Evolutionary conservation across 2,797 vertebrate genomes (phyloP), one percentile per base, ranked within the genome.

Genomic region (Falco columbarius): DNA sequence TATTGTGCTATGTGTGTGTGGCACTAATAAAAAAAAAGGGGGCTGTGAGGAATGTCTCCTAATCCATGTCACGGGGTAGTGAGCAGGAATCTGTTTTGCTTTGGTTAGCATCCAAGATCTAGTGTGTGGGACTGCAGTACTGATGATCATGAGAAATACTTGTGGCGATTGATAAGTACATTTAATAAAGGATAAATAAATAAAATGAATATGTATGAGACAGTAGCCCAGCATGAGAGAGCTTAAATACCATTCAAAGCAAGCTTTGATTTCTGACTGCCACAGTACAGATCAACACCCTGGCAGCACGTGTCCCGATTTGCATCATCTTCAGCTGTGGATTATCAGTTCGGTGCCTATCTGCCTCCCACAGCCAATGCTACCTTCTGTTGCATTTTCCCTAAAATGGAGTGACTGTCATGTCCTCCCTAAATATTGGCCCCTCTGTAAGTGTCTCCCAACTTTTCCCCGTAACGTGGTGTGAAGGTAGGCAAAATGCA

Each of bases 51-150:
- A 36, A 12, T 7, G 3, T 22, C 23, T 61, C 17, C 71, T 40
- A 17, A 49, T n/a, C 49, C 4, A 7, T n/a, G 32, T 27, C 0
- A 3, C 32, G n/a, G 42, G 19, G 23, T 14, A 29, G 7, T 0
- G 7, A 42, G 19, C 23, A 34, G 61, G 65, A 42, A 23, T 55
- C 56, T 6, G 34, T 34, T 89, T 59, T 86, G 9, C 36, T 74
- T 74, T 27, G 10, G 19, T 14, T 74, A 34, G 10, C 22, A 58
- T 75, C n/a, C 49, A 20, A 34, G 38, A 38, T 24, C 54, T 49
- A 4, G 30, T 5, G 9, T 20, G 14, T 42, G 23, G 42, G 29
- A 49, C 29, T 44, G 32, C 29, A 40, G 12, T 52, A 44, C 0
- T 36, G 38, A 30, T 42, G 29, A 10, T 76, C 13, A 16, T 38